Base-by-base conservation (phyloP, 2,888 invertebrate species). In the Chironomus riparius region DNA sequence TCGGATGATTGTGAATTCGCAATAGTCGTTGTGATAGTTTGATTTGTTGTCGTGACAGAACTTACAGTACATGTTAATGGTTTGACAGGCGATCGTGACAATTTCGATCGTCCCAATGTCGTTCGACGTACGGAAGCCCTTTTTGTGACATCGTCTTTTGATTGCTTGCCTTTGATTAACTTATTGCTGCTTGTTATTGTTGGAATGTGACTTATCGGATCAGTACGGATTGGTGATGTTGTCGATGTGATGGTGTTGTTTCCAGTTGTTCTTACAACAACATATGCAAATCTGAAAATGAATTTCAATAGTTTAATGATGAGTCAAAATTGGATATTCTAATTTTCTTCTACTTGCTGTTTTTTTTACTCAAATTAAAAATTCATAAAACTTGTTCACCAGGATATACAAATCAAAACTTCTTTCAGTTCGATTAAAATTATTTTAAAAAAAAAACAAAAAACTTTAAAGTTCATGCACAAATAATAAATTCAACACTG, bases 101-200 rank as follows among this genome's bases (percentile, higher is more conserved):
- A 18, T 22, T 68, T 74, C n/a, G 74, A 74, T 22, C 74, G 47
- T 47, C 74, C 74, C 1, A 74, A 13, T 3, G 74, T 65, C 21
- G 74, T 47, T 22, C 74, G 38, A 13, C 74, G 74, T n/a, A 74
- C 74, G n/a, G 74, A 65, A 13, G 74, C 74, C n/a, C 74, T 62
- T 22, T 74, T 74, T 12, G 62, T 65, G 6, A 38, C 48, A 47
- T 74, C 74, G 48, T 74, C 72, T 50, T 72, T 72, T 62, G 72
- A 72, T 72, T 72, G 72, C 61, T 72, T 72, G 18, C 62, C 22
- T 38, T 72, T 72, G 6, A 71, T 71, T 50, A 72, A 7, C 62
- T 72, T 72, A 72, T 62, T 72, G 47, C 72, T 72, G 50, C 62
- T 68, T 21, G 72, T 62, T 15, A 72, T 72, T 2, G 72, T 72